phyloP scores from a whole-genome alignment of 1,140 invertebrate genomes.

The Eumeta japonica region DNA sequence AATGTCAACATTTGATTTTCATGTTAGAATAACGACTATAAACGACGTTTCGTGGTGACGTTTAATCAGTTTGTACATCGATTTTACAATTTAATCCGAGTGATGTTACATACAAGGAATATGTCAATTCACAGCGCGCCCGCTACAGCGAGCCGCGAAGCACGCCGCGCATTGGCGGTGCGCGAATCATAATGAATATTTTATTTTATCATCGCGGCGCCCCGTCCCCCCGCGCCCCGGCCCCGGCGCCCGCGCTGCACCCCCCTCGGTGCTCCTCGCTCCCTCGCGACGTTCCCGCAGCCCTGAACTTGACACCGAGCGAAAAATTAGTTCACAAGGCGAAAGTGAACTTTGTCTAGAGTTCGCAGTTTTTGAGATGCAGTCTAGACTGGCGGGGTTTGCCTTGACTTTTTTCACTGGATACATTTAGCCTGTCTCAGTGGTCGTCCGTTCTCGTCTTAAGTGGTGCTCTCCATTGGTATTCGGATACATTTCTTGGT shows the following conservation, averaged over 20 bases:
- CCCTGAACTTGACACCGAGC: slow-evolving; percentile 54
- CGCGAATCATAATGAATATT: slow-evolving; percentile 56
- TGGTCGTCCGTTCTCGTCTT: no score
- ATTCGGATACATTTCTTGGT: neutral
- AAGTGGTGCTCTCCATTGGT: no score
- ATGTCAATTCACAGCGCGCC: neutral
- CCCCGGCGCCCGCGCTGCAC: slow-evolving; percentile 12
- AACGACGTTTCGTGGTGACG: no score
- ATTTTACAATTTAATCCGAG: neutral
- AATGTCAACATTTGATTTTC: no score
- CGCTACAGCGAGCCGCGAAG: neutral
- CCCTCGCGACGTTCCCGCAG: slow-evolving; percentile 23
- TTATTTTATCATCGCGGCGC: slow-evolving; percentile 49
- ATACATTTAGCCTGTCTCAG: neutral
- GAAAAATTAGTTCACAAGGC: slow-evolving; percentile 56
- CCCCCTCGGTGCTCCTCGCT: slow-evolving; percentile 14
- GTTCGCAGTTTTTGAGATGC: slow-evolving; percentile 52
- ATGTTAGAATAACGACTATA: no score
- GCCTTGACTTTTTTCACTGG: slow-evolving; percentile 4
- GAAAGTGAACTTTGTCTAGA: slow-evolving; percentile 55
- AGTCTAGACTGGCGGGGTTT: slow-evolving; percentile 39
- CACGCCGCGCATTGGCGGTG: slow-evolving; percentile 24
- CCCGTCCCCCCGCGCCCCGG: slow-evolving; percentile 14
- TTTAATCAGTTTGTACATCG: no score
- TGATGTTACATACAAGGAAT: neutral